Evolutionary conservation across 2,797 vertebrate species (phyloP), one percentile per base, ranked within the genome.

Genomic region (Urosaurus nigricauda): DNA sequence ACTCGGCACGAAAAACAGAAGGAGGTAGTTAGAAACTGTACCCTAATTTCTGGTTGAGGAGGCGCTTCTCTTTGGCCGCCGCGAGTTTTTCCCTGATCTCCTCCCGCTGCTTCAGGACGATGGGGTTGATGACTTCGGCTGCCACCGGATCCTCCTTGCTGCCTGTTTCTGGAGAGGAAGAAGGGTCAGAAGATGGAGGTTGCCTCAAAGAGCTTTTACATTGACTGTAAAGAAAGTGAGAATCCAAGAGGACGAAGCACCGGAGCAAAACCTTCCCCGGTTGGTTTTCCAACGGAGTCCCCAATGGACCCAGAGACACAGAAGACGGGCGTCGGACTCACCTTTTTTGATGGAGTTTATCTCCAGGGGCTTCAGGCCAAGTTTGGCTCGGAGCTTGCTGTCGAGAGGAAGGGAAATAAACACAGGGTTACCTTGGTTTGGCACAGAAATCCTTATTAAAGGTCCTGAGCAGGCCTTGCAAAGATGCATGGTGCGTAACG

Each of bases 321-420:
- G 58, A 70, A 51, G 3, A 19, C 1, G 6, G 3, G 1, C 53
- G 1, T 2, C 14, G 1, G 24, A 90, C 96, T 94, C 87, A 98
- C 97, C 97, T 93, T 98, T 99, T 91, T 98, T 98, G 91, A 93
- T 88, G 7, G 98, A 97, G 92, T 96, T 97, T 47, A 98, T 53
- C 8, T 98, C 98, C 92, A 99, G 96, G 7, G 98, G 98, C 92
- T 99, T 99, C 87, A 99, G 95, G 63, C 98, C 98, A 91, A 99
- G 96, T 94, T 98, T 99, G 5, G 98, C 98, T 81, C 98, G 96
- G 88, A 99, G 97, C 93, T 99, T 99, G 96, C 97, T 98, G 91
- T 40, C 85, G 68, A 43, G 89, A 21, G 29, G 92, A 47, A 91
- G 2, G 1, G 35, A 91, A 35, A 91, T 2, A 91, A 0, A 84